phyloP scores from a whole-genome alignment of 37 sponge, comb jelly and placozoan genomes.

The Cliona cf. orientalis region DNA sequence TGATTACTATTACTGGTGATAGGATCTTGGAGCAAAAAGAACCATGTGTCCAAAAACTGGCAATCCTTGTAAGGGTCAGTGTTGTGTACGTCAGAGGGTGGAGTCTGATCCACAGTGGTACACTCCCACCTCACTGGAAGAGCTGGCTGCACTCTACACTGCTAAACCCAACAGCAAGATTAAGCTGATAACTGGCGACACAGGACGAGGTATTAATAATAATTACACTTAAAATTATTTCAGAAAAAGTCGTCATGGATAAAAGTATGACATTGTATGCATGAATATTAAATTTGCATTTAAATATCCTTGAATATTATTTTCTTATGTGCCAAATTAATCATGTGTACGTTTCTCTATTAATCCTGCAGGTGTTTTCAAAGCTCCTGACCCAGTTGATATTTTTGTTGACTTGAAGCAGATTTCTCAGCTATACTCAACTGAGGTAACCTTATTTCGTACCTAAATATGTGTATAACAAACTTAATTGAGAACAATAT shows the following conservation, averaged over 20 bases:
- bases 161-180: conserved; percentile 15
- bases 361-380: conserved; percentile 56
- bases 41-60: conserved; percentile 23
- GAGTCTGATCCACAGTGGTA: conserved; percentile 61
- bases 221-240: too few relatives aligned
- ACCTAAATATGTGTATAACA: background rate
- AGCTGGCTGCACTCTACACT: conserved; percentile 33
- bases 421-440: conserved; percentile 37
- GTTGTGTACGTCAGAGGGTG: background rate
- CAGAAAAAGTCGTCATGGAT: background rate
- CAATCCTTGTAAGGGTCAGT: conserved; percentile 21
- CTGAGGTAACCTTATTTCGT: conserved; percentile 17
- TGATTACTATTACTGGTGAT: background rate
- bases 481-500: background rate
- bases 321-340: background rate
- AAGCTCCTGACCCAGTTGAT: conserved; percentile 11
- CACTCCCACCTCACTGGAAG: conserved; percentile 44
- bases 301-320: conserved; percentile 18
- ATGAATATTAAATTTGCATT: background rate
- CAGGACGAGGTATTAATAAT: conserved; percentile 62
- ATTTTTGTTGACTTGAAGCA: conserved; percentile 54
- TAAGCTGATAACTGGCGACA: conserved; percentile 72
- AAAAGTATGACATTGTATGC: background rate
- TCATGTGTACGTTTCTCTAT: background rate
- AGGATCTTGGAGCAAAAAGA: conserved; percentile 30